A percentile compares a stretch with the other conserved stretches of the same genome.
These are phyloP conservation scores for Heliopora coerulea DNA, from an alignment of 92 coral and sea anemone genomes.

Conservation along the genomic window DNA sequence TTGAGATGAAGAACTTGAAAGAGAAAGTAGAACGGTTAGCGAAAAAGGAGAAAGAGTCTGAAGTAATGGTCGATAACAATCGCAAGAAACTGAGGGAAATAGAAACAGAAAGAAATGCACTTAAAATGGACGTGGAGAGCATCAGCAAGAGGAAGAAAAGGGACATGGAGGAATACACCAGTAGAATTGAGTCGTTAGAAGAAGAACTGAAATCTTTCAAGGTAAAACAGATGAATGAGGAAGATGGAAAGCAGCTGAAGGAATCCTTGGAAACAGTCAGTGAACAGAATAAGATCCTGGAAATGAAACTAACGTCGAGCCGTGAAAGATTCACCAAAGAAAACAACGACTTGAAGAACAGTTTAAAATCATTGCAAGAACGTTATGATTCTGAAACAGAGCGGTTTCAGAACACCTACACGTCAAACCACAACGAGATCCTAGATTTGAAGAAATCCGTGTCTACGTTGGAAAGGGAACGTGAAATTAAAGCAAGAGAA, in stretches of 20 bases:
- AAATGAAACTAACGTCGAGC: constrained; percentile 9
- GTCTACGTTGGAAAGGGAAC: neutral
- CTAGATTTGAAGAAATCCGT: constrained; percentile 11
- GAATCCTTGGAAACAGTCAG: constrained; percentile 5
- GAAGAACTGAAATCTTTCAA: constrained; percentile 24
- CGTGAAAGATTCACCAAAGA: constrained; percentile 2
- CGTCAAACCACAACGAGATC: constrained; percentile 23
- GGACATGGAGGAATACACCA: constrained; percentile 30
- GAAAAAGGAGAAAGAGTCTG: constrained; percentile 17
- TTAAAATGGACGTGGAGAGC: constrained; percentile 28
- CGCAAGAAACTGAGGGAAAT: constrained; percentile 30
- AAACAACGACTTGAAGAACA: constrained; percentile 7
- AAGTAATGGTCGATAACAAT: neutral
- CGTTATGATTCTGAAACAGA: constrained; percentile 16
- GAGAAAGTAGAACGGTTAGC: constrained; percentile 34
- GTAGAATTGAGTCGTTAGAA: constrained; percentile 22
- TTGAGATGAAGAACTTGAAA: constrained; percentile 29
- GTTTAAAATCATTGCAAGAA: constrained; percentile 1
- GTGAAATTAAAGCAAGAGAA: constrained; percentile 20
- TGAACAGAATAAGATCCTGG: constrained; percentile 25
- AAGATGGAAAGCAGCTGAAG: constrained; percentile 17
- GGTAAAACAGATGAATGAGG: constrained; percentile 13
- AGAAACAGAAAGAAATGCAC: constrained; percentile 28
- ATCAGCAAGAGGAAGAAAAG: constrained; percentile 29
- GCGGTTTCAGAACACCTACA: constrained; percentile 17